Percentiles rank a stretch among this genome's conserved stretches.
phyloP scores from a whole-genome alignment of 2,797 vertebrate genomes.

The Podarcis lilfordi region DNA sequence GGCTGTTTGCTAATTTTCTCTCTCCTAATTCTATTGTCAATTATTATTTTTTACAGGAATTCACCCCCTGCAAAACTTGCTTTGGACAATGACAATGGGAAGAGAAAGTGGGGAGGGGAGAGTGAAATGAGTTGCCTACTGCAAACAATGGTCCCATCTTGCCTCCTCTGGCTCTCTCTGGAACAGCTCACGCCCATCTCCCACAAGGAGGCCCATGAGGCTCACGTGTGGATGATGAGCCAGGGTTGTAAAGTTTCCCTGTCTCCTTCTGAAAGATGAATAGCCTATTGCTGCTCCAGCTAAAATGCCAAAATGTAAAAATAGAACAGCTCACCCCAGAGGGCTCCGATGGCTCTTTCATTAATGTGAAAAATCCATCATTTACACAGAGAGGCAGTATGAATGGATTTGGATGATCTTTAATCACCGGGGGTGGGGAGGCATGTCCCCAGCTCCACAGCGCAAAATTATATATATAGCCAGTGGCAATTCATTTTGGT shows the following conservation, averaged over 20 bases:
- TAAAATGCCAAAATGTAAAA: slow-evolving; percentile 72
- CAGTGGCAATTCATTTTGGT: slow-evolving; percentile 46
- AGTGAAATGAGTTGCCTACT: background rate
- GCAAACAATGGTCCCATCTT: background rate
- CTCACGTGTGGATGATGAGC: slow-evolving; percentile 46
- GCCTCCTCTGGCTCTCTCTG: background rate
- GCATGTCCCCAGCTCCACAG: slow-evolving; percentile 51
- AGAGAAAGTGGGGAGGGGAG: background rate
- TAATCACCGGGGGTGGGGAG: slow-evolving; percentile 60
- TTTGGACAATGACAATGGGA: background rate
- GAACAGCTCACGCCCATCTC: background rate
- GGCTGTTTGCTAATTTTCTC: no score
- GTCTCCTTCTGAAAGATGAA: slow-evolving; percentile 57
- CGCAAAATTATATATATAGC: slow-evolving; percentile 40
- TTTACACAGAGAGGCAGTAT: slow-evolving; percentile 61
- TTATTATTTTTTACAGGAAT: no score
- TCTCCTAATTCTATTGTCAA: no score
- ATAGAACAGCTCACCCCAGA: slow-evolving; percentile 66
- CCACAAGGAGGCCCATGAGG: slow-evolving; percentile 15
- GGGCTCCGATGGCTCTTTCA: slow-evolving; percentile 62
- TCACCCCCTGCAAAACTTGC: background rate
- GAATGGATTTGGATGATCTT: slow-evolving; percentile 71
- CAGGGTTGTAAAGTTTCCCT: slow-evolving; percentile 45
- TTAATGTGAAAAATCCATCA: slow-evolving; percentile 75
- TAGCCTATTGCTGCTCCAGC: slow-evolving; percentile 61